Base-by-base conservation (phyloP, 2,888 invertebrate species). In the Pyrrhopygopsis socrates region DNA sequence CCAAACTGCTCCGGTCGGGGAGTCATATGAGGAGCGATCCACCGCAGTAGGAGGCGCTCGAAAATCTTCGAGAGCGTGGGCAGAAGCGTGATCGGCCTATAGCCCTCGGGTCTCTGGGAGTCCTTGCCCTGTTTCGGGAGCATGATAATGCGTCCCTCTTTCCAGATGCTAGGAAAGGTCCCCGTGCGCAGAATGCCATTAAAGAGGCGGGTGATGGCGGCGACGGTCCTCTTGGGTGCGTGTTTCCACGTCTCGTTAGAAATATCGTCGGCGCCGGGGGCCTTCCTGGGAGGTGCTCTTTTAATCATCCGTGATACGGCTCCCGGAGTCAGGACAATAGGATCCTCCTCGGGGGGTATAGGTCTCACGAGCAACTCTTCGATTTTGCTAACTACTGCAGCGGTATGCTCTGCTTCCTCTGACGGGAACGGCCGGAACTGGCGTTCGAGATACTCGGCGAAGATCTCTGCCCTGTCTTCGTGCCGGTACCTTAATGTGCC, bases 1-100 rank as follows among this genome's bases (percentile, higher is more conserved):
- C 91, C 93, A 50, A 84, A 88, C 34, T 93, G 92, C 20, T 94
- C 92, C 1, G 58, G 67, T 0, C 89, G 71, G 1, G 88, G 89
- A 5, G 54, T 65, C 3, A 80, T 20, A 34, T 65, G 73, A 1
- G 30, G 63, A 2, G 22, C 60, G 18, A 81, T 8, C 2, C 15
- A 15, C 15, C 15, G 45, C 45, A 13, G 45, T 15, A 45, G 45
- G 45, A 45, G 45, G 2, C 11, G 5, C 15, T 45, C 45, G 18
- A 45, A 45, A 3, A 45, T 15, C 15, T 45, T 45, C 13, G 45
- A 45, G 45, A 45, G 45, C 15, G 45, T 15, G 45, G 45, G 18
- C 15, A 45, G 45, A 9, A 54, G 22, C 2, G 54, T 54, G 54
- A 54, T 54, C 4, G 54, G 54, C 54, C 54, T n/a, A 54, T 54